Conservation (phyloP, 2,113 vertebrate species). For the Paramisgurnus dabryanus region DNA sequence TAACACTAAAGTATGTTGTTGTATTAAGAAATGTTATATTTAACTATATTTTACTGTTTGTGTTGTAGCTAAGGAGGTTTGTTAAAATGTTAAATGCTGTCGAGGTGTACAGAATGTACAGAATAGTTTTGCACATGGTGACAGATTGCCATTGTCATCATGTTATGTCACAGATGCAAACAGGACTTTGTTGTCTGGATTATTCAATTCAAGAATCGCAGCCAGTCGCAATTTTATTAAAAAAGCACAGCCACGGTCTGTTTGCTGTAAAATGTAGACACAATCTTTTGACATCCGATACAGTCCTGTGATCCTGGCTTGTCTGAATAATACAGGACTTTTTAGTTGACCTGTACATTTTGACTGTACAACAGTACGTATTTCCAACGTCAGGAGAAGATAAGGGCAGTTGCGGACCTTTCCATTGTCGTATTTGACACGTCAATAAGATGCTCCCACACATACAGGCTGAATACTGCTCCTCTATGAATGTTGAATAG, state of each 20-base stretch:
- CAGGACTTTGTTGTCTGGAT: no score
- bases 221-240: neutral
- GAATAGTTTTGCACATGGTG: neutral
- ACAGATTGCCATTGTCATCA: neutral
- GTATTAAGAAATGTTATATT: neutral
- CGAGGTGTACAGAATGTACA: neutral
- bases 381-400: neutral
- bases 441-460: constrained; percentile 5
- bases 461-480: neutral
- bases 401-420: neutral
- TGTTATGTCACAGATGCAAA: neutral
- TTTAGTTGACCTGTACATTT: neutral
- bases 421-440: neutral
- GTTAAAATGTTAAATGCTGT: neutral
- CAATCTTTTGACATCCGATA: no score
- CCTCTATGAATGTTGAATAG: neutral
- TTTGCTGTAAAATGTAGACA: neutral
- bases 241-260: neutral
- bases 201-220: no score
- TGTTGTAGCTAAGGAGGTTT: neutral
- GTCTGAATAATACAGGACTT: no score
- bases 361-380: neutral
- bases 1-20: no score
- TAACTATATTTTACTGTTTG: neutral
- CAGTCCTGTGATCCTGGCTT: neutral